Conservation (phyloP, 2,888 invertebrate genomes). For the Exephanes ischioxanthus region DNA sequence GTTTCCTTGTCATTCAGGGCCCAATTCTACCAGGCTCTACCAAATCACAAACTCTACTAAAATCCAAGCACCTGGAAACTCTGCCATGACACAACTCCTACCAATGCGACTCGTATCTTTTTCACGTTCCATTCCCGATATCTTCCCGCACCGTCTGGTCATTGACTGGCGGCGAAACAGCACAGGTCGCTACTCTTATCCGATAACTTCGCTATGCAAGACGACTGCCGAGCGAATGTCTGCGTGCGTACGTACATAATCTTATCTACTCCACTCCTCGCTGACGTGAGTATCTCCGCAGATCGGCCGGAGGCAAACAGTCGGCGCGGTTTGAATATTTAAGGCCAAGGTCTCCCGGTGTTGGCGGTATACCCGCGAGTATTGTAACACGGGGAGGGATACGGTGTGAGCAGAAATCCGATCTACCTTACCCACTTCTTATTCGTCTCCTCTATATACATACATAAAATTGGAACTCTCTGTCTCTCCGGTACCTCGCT, state of each 20-base stretch:
- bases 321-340: constrained; percentile 69
- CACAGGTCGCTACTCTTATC: constrained; percentile 19
- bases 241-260: neutral
- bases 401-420: constrained; percentile 51
- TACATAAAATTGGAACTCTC: constrained; percentile 30
- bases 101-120: too few species aligned
- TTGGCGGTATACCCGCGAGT: constrained; percentile 30
- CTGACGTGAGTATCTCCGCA: constrained; percentile 20
- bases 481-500: constrained; percentile 25
- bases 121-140: neutral
- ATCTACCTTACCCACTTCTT: constrained; percentile 62
- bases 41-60: too few species aligned
- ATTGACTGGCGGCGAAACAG: neutral
- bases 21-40: too few species aligned
- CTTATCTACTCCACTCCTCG: constrained; percentile 14
- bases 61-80: too few species aligned
- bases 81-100: too few species aligned
- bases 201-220: constrained; percentile 40
- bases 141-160: neutral
- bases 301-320: constrained; percentile 58
- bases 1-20: too few species aligned
- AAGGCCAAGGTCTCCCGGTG: constrained; percentile 46
- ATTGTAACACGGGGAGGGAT: constrained; percentile 40
- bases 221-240: neutral
- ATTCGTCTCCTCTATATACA: constrained; percentile 27